Evolutionary conservation across 30 jellyfish, hydroid and myxozoan genomes (phyloP).

Genomic region (Clytia hemisphaerica): DNA sequence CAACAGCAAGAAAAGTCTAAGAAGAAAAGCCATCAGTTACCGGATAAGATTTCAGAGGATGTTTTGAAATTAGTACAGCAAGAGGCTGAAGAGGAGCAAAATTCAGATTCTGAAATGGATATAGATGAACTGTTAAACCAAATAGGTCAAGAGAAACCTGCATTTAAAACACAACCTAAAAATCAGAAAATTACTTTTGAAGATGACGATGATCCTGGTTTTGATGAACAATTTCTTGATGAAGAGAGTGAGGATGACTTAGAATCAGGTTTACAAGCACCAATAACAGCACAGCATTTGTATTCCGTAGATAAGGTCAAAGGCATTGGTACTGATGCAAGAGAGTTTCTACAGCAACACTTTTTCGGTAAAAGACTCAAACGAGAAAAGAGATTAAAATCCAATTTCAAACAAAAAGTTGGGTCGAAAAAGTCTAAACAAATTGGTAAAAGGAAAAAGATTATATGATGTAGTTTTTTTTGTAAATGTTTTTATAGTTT

Average conservation of each 20-base stretch:
- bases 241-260: constrained; percentile 7
- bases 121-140: not conserved
- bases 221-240: not conserved
- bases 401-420: no score
- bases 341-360: constrained; percentile 46
- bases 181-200: not conserved
- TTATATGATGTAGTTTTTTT: no score
- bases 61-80: constrained; percentile 28
- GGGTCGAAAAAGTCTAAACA: no score
- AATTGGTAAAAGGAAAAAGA: no score
- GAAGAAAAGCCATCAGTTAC: not conserved
- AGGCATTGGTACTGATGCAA: not conserved
- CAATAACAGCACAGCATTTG: not conserved
- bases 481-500: no score
- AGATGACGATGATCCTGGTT: constrained; percentile 5
- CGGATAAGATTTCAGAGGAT: constrained; percentile 34
- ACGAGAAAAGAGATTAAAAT: constrained; percentile 13
- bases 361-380: constrained; percentile 52
- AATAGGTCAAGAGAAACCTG: not conserved
- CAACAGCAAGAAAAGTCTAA: constrained; percentile 23
- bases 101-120: not conserved
- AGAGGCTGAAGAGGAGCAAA: not conserved
- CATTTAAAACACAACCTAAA: not conserved
- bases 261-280: not conserved
- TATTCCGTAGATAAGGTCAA: not conserved